A percentile compares a stretch with the other conserved stretches of the same genome.
Conservation (phyloP, 1,140 invertebrate species). For the Calephelis nemesis region DNA sequence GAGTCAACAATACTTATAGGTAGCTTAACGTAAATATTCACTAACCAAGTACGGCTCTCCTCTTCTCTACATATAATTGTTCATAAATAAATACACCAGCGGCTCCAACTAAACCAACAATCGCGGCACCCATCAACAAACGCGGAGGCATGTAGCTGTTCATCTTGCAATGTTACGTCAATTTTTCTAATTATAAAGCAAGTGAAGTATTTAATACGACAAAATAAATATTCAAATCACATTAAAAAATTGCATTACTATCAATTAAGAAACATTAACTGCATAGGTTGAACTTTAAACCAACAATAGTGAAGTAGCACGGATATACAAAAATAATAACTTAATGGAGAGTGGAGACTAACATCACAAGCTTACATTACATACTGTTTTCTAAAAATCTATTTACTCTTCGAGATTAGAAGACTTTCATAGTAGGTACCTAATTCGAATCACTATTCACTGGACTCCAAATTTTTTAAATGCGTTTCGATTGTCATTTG, state of each 20-base stretch:
- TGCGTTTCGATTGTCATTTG: too few relatives aligned
- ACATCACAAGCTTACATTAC: too few relatives aligned
- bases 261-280: background rate
- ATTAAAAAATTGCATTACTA: background rate
- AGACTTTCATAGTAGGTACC: too few relatives aligned
- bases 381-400: too few relatives aligned
- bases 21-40: constrained; percentile 12
- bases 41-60: constrained; percentile 75
- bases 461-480: too few relatives aligned
- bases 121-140: constrained; percentile 77
- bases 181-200: background rate
- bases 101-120: constrained; percentile 82
- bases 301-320: too few relatives aligned
- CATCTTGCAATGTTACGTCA: constrained; percentile 27
- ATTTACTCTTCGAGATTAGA: too few relatives aligned
- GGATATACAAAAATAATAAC: too few relatives aligned
- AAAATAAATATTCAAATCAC: background rate
- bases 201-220: background rate
- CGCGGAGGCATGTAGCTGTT: constrained; percentile 56
- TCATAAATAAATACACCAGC: constrained; percentile 83
- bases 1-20: background rate
- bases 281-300: too few relatives aligned
- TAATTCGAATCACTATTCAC: too few relatives aligned
- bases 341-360: too few relatives aligned
- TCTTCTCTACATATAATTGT: constrained; percentile 80